These are phyloP conservation scores for Drosophila navojoa DNA, from an alignment of 1,140 invertebrate species.

Conservation along the genomic window DNA sequence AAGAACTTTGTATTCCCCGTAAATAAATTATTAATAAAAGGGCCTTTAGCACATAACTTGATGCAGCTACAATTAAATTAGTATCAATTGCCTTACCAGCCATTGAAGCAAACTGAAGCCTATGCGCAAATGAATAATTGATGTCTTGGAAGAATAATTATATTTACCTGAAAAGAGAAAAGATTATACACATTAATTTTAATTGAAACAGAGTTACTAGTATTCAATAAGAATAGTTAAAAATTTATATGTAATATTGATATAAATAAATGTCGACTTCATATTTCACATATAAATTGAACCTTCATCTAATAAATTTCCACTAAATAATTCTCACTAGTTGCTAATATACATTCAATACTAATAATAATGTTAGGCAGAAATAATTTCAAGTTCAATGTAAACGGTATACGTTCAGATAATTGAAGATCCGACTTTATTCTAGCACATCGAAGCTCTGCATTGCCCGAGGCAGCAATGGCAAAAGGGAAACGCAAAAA, in stretches of 20 bases:
- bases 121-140: background rate
- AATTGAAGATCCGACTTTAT: slow-evolving; percentile 1
- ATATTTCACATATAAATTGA: too few species aligned
- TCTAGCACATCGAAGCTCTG: background rate
- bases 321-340: background rate
- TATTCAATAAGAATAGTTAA: too few species aligned
- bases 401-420: background rate
- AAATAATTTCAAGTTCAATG: background rate
- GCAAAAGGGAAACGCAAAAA: background rate
- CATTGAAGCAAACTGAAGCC: background rate
- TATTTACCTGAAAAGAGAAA: slow-evolving; percentile 16
- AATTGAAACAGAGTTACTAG: slow-evolving; percentile 13
- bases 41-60: background rate
- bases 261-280: too few species aligned
- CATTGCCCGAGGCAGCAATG: background rate
- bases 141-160: background rate
- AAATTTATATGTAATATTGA: too few species aligned
- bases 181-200: slow-evolving; percentile 4
- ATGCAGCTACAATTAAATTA: background rate
- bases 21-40: background rate
- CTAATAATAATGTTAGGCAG: background rate
- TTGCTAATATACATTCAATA: background rate
- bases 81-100: background rate
- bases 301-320: too few species aligned
- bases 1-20: slow-evolving; percentile 22